Evolutionary conservation across 2,888 invertebrate genomes (phyloP).

Genomic region (Ceraclea dissimilis): DNA sequence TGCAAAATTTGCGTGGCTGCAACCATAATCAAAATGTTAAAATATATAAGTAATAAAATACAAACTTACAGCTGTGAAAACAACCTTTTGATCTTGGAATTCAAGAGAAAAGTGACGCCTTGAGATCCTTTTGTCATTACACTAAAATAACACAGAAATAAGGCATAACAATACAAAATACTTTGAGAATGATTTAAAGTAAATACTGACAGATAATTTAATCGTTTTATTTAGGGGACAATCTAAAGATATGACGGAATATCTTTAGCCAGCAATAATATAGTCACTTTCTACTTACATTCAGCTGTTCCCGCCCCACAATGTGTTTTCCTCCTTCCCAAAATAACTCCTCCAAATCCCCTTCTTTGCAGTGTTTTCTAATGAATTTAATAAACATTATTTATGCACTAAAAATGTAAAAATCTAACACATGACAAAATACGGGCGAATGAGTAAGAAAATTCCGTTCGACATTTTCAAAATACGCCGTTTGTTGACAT

Average conservation of each 20-base stretch:
- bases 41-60: slow-evolving; percentile 1
- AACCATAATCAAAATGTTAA: too few relatives aligned
- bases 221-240: too few relatives aligned
- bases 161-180: too few relatives aligned
- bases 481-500: neutral
- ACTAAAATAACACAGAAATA: slow-evolving; percentile 34
- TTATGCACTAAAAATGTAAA: too few relatives aligned
- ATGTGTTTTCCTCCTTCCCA: slow-evolving; percentile 13
- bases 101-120: slow-evolving; percentile 45
- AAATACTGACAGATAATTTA: too few relatives aligned
- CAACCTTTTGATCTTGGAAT: slow-evolving; percentile 34
- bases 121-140: slow-evolving; percentile 47
- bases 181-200: too few relatives aligned
- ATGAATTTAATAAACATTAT: slow-evolving; percentile 8
- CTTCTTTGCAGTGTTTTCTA: slow-evolving; percentile 8
- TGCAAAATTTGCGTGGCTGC: too few relatives aligned
- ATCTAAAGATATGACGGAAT: too few relatives aligned
- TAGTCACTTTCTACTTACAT: neutral
- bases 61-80: slow-evolving; percentile 34
- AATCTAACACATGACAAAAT: neutral
- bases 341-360: slow-evolving; percentile 30
- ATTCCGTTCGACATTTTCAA: neutral
- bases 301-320: slow-evolving; percentile 9
- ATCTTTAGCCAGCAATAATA: too few relatives aligned
- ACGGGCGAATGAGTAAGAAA: neutral